Evolutionary conservation across 2,888 invertebrate species (phyloP).

Genomic region (Anorthoa munda): DNA sequence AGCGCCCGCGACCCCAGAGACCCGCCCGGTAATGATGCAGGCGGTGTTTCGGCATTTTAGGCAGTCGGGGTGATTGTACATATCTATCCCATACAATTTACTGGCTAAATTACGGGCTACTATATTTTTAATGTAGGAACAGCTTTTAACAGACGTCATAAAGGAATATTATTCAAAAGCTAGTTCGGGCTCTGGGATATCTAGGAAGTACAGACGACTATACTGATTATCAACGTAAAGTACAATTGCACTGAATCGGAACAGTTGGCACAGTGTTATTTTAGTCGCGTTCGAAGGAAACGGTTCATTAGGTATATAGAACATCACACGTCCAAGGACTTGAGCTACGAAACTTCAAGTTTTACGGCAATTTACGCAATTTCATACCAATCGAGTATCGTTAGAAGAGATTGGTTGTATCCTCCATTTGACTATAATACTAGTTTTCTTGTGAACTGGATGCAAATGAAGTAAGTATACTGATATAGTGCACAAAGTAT

Average conservation of each 20-base stretch:
- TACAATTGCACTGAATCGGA: conserved; percentile 27
- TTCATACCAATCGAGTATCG: conserved; percentile 58
- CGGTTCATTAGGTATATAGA: conserved; percentile 72
- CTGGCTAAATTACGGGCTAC: too few species aligned
- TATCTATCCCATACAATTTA: too few species aligned
- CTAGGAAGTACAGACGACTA: not conserved
- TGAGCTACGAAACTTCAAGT: conserved; percentile 59
- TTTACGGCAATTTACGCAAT: conserved; percentile 63
- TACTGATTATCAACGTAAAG: conserved; percentile 13
- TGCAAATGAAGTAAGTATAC: not conserved
- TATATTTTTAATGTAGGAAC: too few species aligned
- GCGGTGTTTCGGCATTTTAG: too few species aligned
- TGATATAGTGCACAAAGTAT: not conserved
- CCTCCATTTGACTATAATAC: conserved; percentile 55
- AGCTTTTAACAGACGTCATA: too few species aligned
- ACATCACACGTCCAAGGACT: conserved; percentile 73
- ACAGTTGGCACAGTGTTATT: conserved; percentile 52
- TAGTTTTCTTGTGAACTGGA: conserved; percentile 3
- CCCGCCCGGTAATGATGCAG: too few species aligned
- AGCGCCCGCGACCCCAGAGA: too few species aligned
- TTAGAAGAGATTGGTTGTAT: conserved; percentile 65
- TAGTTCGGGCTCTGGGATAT: too few species aligned
- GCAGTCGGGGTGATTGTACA: too few species aligned
- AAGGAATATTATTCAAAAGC: not conserved
- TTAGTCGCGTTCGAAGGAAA: conserved; percentile 74